Evolutionary conservation across 2,797 vertebrate species (phyloP), one percentile per base, ranked within the genome.

Genomic region (Pangasius mekongensis): DNA sequence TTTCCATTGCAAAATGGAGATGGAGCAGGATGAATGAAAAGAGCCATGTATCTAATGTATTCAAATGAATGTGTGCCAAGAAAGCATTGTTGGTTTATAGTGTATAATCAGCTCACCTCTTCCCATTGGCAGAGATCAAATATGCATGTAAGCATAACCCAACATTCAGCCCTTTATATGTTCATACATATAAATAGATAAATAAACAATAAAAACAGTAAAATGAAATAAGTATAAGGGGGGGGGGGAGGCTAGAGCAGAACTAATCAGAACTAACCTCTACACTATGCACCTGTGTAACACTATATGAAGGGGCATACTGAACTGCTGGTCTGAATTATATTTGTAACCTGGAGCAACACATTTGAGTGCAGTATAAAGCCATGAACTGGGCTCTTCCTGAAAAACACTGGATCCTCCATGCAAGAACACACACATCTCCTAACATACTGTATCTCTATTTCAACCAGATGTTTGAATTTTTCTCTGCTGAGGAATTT

Each of bases 31-130:
- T 85, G 89, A 88, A 82, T 89, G 82, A 90, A 88, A 88, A 81
- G 84, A 88, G 83, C 85, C 83, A 88, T 86, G 86, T 89, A 88
- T 90, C 81, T 91, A 92, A 92, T 91, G 84, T 88, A 93, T 92
- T 91, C 89, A 91, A 91, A 92, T 90, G 89, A 91, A 90, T 89
- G 89, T 84, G 47, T 82, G 87, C 86, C 33, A 85, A 92, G 85
- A 91, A 92, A 86, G 89, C 88, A 83, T 84, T 92, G 90, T 89
- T 92, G 91, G 90, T 90, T 90, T 89, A 91, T 58, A 60, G 85
- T 87, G 86, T 89, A 88, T 91, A 91, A 92, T 92, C 91, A 92
- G 87, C 80, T 87, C n/a, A 76, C 66, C 64, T 88, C 84, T 84
- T 84, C 80, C 84, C 82, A 56, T 83, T 87, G 89, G 87, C 87